Evolutionary conservation across 1,140 invertebrate genomes (phyloP), one percentile per base, ranked within the genome.

Genomic region (Drosophila ficusphila): DNA sequence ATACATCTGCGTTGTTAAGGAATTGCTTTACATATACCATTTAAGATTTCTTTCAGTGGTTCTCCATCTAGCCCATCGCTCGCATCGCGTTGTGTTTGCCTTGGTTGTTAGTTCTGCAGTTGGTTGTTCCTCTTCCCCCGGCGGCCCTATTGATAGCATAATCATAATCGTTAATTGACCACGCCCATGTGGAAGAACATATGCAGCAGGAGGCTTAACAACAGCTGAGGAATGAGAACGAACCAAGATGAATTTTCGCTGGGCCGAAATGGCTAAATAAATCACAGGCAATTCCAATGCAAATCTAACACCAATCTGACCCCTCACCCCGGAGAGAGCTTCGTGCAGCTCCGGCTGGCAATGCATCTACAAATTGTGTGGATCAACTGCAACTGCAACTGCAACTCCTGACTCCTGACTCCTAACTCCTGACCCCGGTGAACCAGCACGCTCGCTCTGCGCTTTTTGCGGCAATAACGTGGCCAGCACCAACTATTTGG

Each of bases 101-200:
- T 65, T 44, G 39, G 12, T 34, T 57, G 47, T 68, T 76, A 58
- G 72, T 74, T 74, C 72, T 75, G 70, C 33, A 36, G 54, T 49
- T 47, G 48, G 12, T 29, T 41, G 34, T 19, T 62, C 11, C 14
- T 56, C 7, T 36, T 36, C 39, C 42, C 47, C 53, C 72, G 70
- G 51, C 44, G 23, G 52, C 25, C 21, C 25, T 41, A 58, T 51
- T 79, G 70, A 82, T 88, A 88, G 82, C 82, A 86, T 88, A 82
- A 82, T 82, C 82, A 82, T 86, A 82, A 86, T 86, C 82, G 69
- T 69, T 78, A 86, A 89, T 89, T 77, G 77, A 29, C 74, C 77
- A 77, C 82, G 82, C 82, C 82, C 82, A 79, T 76, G 75, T 81
- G 61, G 54, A 64, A 65, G 52, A 49, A 70, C 53, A 56, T 53